A percentile compares a stretch with the other conserved stretches of the same genome.
Conservation (phyloP, 2,113 vertebrate genomes). For the Halichoerus grypus region DNA sequence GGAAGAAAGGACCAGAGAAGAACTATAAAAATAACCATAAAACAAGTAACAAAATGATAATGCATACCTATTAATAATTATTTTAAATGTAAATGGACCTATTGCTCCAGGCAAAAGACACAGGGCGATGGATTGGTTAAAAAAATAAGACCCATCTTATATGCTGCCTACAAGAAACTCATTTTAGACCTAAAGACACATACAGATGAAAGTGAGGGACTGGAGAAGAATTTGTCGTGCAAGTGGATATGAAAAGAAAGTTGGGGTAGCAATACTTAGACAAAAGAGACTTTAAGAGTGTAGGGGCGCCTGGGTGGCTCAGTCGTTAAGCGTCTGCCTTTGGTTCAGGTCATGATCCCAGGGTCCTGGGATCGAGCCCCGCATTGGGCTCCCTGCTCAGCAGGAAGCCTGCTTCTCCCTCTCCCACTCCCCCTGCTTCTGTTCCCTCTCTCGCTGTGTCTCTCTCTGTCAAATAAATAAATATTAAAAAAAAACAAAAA, state of each 20-base stretch:
- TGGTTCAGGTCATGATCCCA: too few species aligned
- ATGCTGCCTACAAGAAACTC: not conserved
- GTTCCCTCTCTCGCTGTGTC: too few species aligned
- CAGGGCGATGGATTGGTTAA: not conserved
- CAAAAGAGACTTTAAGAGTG: not conserved
- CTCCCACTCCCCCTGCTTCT: too few species aligned
- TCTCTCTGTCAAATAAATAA: too few species aligned
- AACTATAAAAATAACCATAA: not conserved
- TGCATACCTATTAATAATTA: not conserved
- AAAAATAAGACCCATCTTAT: not conserved
- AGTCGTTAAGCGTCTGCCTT: too few species aligned
- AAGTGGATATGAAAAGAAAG: not conserved
- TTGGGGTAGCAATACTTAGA: not conserved
- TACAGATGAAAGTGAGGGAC: not conserved
- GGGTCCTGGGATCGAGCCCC: too few species aligned
- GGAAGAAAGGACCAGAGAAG: not conserved
- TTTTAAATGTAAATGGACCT: not conserved
- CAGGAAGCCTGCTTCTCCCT: too few species aligned
- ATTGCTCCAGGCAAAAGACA: not conserved
- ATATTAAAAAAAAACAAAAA: not conserved
- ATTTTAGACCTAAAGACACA: not conserved
- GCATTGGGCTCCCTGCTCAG: too few species aligned
- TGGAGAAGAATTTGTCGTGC: not conserved
- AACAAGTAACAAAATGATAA: not conserved
- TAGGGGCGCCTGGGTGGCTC: too few species aligned